Base-by-base conservation (phyloP, 2,888 invertebrate species). In the Unio delphinus region DNA sequence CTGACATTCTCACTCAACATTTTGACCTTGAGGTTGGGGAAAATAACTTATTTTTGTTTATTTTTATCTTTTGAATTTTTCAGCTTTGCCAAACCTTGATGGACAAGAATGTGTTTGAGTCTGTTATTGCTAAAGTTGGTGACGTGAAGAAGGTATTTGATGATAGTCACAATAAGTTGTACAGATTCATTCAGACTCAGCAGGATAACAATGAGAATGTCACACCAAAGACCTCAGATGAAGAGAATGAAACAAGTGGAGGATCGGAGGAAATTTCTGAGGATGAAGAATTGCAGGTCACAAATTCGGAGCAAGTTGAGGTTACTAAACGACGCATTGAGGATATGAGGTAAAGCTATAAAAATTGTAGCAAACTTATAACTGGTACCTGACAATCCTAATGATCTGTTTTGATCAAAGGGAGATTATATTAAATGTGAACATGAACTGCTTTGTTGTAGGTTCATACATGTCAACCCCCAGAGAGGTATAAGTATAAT, bases 31-130 rank as follows among this genome's bases (percentile, higher is more conserved):
- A 45, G 45, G 45, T 45, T 45, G 45, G 15, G 11, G 45, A 45
- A 34, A 45, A 11, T 11, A 45, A 4, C 11, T 15, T 11, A 45
- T 45, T 15, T 15, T 15, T 45, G 11, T 45, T 45, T 45, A 15
- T 45, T 11, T 15, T 11, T 15, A 45, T 45, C 45, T 3, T 45
- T 45, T 45, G 1, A 11, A 45, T 62, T 61, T 70, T 77, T 18
- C 78, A 88, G 87, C 76, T 89, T 15, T 88, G 89, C 69, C 85
- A 87, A 68, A 81, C 85, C 57, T 68, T 88, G 70, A 86, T 89
- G 85, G 86, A 88, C 60, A 80, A 84, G 57, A 83, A 84, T 55
- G 83, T 88, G 4, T 88, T 89, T 80, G 81, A 84, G 62, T 80
- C 88, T 26, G 86, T 86, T n/a, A 76, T 79, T 45, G 72, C 70